phyloP scores from a whole-genome alignment of 2,113 vertebrate genomes.

The Oncorhynchus mykiss region DNA sequence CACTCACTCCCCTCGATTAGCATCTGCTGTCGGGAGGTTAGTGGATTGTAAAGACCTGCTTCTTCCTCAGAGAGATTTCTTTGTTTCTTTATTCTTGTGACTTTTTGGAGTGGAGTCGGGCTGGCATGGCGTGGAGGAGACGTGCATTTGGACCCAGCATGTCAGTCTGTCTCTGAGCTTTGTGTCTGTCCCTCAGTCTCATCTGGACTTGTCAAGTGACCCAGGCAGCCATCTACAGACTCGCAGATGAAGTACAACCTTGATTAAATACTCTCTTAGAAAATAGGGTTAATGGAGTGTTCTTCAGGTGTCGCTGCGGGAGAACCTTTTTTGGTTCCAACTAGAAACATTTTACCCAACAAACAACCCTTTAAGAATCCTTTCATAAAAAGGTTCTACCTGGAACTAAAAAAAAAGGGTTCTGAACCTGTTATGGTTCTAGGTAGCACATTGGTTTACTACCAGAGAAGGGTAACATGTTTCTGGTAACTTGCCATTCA shows the following conservation, averaged over 20 bases:
- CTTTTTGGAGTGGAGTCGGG: neutral
- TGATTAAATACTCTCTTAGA: neutral
- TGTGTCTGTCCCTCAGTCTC: slow-evolving; percentile 17
- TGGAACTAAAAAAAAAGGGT: too few relatives aligned
- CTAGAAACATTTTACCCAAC: too few relatives aligned
- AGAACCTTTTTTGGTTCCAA: too few relatives aligned
- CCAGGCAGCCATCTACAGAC: slow-evolving; percentile 24
- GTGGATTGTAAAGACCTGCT: neutral
- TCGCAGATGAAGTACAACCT: slow-evolving; percentile 25
- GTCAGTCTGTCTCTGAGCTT: slow-evolving; percentile 8
- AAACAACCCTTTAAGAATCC: too few relatives aligned
- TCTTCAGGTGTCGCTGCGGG: too few relatives aligned
- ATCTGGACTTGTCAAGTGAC: slow-evolving; percentile 19
- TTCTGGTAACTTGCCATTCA: too few relatives aligned
- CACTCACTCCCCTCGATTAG: slow-evolving; percentile 15
- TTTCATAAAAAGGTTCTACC: too few relatives aligned
- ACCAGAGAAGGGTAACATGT: too few relatives aligned
- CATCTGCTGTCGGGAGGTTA: neutral
- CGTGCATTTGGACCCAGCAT: neutral
- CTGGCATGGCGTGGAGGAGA: neutral
- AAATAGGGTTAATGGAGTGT: too few relatives aligned
- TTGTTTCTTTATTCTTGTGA: neutral
- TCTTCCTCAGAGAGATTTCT: neutral
- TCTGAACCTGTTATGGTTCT: too few relatives aligned
- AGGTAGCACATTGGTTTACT: too few relatives aligned